Evolutionary conservation across 2,888 invertebrate genomes (phyloP).

Genomic region (Pantelozetes paolii): DNA sequence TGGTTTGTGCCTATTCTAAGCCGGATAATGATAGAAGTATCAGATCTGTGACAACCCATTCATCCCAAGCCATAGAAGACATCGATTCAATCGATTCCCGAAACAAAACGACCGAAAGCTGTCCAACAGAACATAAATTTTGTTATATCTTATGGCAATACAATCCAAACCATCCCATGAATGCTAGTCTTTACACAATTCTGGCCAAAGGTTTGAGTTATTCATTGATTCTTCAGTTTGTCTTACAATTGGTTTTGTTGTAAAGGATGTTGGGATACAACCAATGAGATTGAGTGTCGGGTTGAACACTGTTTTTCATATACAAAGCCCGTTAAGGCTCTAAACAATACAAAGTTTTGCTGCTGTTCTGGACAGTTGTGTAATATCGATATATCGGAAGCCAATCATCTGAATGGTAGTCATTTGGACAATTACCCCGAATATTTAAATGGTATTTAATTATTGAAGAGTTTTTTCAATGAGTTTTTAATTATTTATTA

Average conservation of each 20-base stretch:
- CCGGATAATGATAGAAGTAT: not conserved
- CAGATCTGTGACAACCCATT: conserved; percentile 10
- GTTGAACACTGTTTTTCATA: conserved; percentile 19
- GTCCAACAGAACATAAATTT: not conserved
- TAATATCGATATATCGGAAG: conserved; percentile 62
- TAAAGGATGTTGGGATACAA: conserved; percentile 34
- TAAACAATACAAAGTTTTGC: conserved; percentile 68
- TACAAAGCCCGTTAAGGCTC: conserved; percentile 56
- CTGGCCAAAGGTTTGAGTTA: conserved; percentile 9
- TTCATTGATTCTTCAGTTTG: not conserved
- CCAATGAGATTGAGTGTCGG: conserved; percentile 24
- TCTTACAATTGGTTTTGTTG: not conserved
- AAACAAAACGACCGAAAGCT: not conserved
- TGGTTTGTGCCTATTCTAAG: conserved; percentile 28
- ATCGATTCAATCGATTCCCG: not conserved
- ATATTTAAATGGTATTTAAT: too few species aligned
- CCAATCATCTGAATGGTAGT: not conserved
- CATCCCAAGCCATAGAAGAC: not conserved
- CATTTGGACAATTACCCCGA: not conserved
- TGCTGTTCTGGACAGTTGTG: conserved; percentile 76
- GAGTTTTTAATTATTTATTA: not conserved
- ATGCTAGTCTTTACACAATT: conserved; percentile 19
- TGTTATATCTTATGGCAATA: conserved; percentile 13
- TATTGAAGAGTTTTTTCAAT: too few species aligned
- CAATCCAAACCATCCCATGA: conserved; percentile 23